Percentiles rank a stretch among this genome's conserved stretches.
These are phyloP conservation scores for Copsychus sechellarum DNA, from an alignment of 2,113 vertebrate genomes.

Conservation along the genomic window DNA sequence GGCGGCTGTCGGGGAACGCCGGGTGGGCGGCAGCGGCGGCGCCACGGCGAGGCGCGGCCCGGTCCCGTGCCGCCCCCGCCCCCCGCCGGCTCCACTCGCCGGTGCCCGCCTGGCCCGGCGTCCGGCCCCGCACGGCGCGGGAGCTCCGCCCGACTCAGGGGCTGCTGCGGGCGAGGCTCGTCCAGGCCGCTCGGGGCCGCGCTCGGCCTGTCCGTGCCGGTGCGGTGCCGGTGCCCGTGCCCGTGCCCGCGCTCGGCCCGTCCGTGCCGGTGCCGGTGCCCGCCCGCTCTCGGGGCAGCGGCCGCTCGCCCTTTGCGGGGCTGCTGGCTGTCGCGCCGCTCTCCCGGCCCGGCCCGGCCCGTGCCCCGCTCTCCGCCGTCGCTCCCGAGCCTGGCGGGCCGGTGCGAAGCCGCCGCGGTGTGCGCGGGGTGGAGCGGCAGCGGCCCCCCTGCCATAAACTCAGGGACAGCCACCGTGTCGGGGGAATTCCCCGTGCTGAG, in stretches of 20 bases:
- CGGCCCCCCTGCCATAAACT: neutral
- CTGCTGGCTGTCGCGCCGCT: neutral
- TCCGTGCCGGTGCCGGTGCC: neutral
- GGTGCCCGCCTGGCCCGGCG: too few species aligned
- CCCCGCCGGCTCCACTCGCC: too few species aligned
- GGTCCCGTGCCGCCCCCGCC: too few species aligned
- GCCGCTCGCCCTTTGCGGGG: rapidly evolving
- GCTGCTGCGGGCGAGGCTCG: neutral
- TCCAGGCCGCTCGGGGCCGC: neutral
- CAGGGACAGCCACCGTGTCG: too few species aligned
- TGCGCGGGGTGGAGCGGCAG: neutral
- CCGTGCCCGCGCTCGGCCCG: neutral
- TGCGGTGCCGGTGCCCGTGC: neutral
- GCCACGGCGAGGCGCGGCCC: too few species aligned
- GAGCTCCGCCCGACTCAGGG: too few species aligned
- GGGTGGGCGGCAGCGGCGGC: too few species aligned
- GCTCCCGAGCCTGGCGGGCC: neutral
- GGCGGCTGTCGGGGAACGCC: too few species aligned
- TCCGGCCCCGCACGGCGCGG: too few species aligned
- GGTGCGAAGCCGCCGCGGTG: neutral
- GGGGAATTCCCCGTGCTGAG: neutral
- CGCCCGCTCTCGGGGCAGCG: neutral
- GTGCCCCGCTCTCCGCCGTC: neutral
- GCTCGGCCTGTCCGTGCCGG: too few species aligned
- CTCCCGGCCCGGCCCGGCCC: neutral